These are phyloP conservation scores for Odocoileus virginianus DNA, from an alignment of 2,113 vertebrate species.

Conservation along the genomic window DNA sequence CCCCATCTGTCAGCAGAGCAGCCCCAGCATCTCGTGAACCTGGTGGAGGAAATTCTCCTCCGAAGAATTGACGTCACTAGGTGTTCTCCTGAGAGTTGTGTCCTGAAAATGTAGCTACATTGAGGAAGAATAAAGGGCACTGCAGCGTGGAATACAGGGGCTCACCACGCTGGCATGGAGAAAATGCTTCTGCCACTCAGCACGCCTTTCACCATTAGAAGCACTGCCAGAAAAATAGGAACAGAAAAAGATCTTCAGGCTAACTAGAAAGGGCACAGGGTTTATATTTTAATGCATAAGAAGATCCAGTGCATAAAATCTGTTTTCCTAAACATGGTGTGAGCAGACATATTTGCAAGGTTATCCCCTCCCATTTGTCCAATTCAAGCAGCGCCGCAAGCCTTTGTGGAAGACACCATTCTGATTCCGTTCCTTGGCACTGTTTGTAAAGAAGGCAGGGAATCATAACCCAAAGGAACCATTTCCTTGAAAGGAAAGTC, in stretches of 20 bases:
- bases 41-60: constrained; percentile 84
- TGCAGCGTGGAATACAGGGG: constrained; percentile 62
- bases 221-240: neutral
- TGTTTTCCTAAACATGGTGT: neutral
- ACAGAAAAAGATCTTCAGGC: neutral
- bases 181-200: neutral
- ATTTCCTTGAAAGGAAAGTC: constrained; percentile 46
- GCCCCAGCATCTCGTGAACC: constrained; percentile 78
- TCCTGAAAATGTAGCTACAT: constrained; percentile 68
- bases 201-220: neutral
- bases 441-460: neutral
- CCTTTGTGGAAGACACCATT: neutral
- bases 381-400: neutral
- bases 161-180: neutral
- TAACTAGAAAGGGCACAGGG: neutral
- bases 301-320: neutral
- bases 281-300: neutral
- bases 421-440: neutral
- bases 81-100: constrained; percentile 83
- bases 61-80: constrained; percentile 84
- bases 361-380: neutral
- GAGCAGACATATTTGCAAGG: neutral
- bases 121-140: constrained; percentile 79
- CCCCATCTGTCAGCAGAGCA: constrained; percentile 84
- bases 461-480: neutral